Percentiles rank a stretch among this genome's conserved stretches.
phyloP scores from a whole-genome alignment of 1,140 invertebrate species.

The Ostrea edulis region DNA sequence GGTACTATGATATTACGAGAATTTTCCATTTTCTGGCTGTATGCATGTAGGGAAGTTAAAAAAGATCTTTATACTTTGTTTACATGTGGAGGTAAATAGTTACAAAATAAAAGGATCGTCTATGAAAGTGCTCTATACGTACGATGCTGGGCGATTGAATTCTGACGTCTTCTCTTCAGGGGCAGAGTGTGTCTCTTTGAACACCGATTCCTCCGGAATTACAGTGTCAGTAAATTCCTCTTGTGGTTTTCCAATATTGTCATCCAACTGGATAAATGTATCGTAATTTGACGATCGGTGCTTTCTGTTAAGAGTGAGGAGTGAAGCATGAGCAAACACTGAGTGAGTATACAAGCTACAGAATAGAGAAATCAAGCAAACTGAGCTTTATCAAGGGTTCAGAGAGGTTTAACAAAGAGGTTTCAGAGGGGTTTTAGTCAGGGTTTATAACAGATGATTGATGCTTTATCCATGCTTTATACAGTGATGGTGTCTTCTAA shows the following conservation, averaged over 20 bases:
- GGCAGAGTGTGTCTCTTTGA: background rate
- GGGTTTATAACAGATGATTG: background rate
- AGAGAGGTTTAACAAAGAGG: background rate
- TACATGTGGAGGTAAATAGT: no score
- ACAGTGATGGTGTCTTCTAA: background rate
- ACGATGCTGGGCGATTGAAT: conserved; percentile 6
- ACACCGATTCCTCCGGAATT: conserved; percentile 5
- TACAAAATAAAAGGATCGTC: background rate
- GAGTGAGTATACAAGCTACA: background rate
- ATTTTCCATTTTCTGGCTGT: no score
- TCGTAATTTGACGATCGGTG: conserved; percentile 43
- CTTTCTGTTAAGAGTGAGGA: conserved; percentile 18
- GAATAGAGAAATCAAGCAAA: background rate
- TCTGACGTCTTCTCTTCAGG: background rate
- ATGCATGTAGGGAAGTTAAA: no score
- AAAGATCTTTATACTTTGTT: no score
- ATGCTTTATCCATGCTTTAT: background rate
- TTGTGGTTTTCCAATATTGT: background rate
- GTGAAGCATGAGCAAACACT: background rate
- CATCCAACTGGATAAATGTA: conserved; percentile 30
- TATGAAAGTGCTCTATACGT: background rate
- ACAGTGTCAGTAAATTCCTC: background rate
- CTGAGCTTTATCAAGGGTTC: background rate
- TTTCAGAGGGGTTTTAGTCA: background rate
- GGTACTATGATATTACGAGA: no score